Base-by-base conservation (phyloP, 2,113 vertebrate genomes). In the Brachypodius melanocephalos region DNA sequence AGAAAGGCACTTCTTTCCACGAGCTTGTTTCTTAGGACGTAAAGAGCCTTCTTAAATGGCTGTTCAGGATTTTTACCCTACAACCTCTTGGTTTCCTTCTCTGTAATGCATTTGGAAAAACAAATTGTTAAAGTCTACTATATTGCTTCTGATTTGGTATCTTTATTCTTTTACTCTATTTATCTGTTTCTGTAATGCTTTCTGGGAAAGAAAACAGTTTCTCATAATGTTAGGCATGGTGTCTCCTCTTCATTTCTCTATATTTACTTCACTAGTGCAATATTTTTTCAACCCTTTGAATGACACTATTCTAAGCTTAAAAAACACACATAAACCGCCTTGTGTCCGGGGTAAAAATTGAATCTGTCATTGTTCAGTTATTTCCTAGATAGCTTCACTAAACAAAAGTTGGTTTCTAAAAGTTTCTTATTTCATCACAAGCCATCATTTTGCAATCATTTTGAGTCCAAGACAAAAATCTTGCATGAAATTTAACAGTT, bases 401-500 rank as follows among this genome's bases (percentile, higher is more conserved):
- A 86, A 59, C 20, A 86, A 92, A 59, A 62, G 20, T 42, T 40
- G 8, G 2, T 91, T 75, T 73, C 49, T 83, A 28, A 68, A 93
- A 78, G 26, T 79, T 81, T 80, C 45, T 96, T 97, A 90, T 97
- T 97, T 96, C 94, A 66, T 95, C 81, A 96, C 32, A 93, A 92
- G 38, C 67, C 88, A 89, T 96, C 92, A 77, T 96, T 98, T 96
- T 97, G 75, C 91, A 94, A 94, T 58, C 38, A 38, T 38, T 38
- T 43, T 54, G 80, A 75, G 24, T 90, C 80, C 90, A 95, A 93
- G 90, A 79, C 90, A 95, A 92, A 97, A 96, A 80, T 68, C 62
- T 93, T 95, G 71, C 80, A 69, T 96, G 97, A 96, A 97, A 94
- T 97, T 89, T 94, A 93, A 65, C 95, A 96, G 73, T 91, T 94